Evolutionary conservation across 2,113 vertebrate genomes (phyloP).

Genomic region (Scartelaos histophorus): DNA sequence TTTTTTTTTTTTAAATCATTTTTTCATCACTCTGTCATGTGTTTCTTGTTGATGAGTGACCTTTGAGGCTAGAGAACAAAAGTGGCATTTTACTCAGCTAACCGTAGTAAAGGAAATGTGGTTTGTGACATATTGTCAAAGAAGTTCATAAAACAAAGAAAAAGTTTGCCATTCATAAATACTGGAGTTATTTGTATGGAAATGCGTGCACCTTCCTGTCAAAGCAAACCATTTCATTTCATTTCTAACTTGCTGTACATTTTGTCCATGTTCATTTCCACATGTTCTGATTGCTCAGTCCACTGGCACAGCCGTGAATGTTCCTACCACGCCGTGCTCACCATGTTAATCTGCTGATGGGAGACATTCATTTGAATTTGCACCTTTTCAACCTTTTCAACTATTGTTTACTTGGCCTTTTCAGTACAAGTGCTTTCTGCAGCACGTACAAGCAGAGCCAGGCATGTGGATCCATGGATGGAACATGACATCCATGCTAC

Average conservation of each 20-base stretch:
- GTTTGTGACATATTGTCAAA: no score
- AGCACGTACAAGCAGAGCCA: not conserved
- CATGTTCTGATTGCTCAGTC: not conserved
- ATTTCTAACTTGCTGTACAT: not conserved
- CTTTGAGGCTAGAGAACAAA: no score
- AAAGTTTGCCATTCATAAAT: no score
- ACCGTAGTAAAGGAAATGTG: no score
- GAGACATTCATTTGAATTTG: not conserved
- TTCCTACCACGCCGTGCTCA: not conserved
- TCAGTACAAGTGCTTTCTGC: slow-evolving; percentile 1
- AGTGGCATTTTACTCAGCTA: no score
- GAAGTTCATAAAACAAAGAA: no score
- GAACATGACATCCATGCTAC: not conserved
- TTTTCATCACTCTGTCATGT: no score
- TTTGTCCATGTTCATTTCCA: not conserved
- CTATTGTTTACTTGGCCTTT: slow-evolving; percentile 5
- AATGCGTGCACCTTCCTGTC: no score
- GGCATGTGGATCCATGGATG: not conserved
- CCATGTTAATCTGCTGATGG: not conserved
- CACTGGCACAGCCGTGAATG: not conserved
- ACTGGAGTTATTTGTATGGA: no score
- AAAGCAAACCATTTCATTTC: no score
- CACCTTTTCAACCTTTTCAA: not conserved
- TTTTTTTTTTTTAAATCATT: no score
- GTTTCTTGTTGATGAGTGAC: no score